Base-by-base conservation (phyloP, 1,140 invertebrate species). In the Cyclina sinensis region DNA sequence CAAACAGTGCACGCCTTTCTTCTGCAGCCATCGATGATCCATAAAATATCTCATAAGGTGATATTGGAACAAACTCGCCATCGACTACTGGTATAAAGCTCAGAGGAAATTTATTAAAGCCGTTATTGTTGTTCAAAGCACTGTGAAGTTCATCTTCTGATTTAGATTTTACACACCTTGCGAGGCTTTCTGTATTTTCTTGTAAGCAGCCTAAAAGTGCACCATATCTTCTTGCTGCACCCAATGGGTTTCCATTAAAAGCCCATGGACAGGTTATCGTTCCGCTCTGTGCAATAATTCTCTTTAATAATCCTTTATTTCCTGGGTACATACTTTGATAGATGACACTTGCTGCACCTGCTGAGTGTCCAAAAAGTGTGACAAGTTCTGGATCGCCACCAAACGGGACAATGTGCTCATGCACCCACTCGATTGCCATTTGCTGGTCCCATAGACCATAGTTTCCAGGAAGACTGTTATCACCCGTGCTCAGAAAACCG, bases 291-390 rank as follows among this genome's bases (percentile, higher is more conserved):
- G 68, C 48, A 37, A 91, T 83, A 16, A 76, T 70, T n/a, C 89
- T 54, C 21, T 86, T 74, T 46, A 91, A 89, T 12, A 91, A 70
- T n/a, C 90, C 90, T 65, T 86, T 76, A 27, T 85, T 88, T 9
- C 21, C 54, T 24, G 74, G 59, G 54, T 84, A 86, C 18, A 87
- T 9, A 0, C 78, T 70, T 16, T 85, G 91, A 46, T 73, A 70
- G 12, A 48, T 70, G 0, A 87, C 87, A 51, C 59, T 81, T 30
- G 74, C 70, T 0, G 39, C 86, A 18, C 99, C 99, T 21, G 98
- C 98, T 81, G 98, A 98, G 95, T 99, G 98, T 18, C 99, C 99
- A 93, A 99, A 73, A 24, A 91, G 18, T 0, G 97, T 98, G 0
- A 98, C 96, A 62, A 96, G 95, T n/a, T 96, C 95, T 0, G 96